Evolutionary conservation across 1,140 invertebrate species (phyloP).

Genomic region (Agrypnia vestita): DNA sequence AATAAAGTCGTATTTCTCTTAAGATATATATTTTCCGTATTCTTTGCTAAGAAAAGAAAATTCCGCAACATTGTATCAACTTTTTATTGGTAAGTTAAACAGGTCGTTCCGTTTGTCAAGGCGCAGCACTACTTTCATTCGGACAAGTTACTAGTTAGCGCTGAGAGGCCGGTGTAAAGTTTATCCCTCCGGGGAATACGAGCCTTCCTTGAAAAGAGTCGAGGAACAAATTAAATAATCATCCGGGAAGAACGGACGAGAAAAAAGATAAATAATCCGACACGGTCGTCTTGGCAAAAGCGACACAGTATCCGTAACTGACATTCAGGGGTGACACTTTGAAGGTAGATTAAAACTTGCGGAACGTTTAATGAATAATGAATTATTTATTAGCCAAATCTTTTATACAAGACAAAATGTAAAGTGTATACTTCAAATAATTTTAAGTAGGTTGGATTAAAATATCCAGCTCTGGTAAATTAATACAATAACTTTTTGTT

Average conservation of each 20-base stretch:
- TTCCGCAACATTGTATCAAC: too few relatives aligned
- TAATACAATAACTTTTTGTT: too few relatives aligned
- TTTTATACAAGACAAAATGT: too few relatives aligned
- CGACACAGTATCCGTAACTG: background rate
- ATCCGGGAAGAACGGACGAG: slow-evolving; percentile 41
- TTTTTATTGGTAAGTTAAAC: background rate
- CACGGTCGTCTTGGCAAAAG: background rate
- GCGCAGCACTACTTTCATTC: background rate
- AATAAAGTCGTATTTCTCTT: too few relatives aligned
- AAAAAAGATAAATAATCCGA: slow-evolving; percentile 23
- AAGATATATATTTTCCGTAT: too few relatives aligned
- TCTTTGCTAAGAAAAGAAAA: too few relatives aligned
- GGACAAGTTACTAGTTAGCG: slow-evolving; percentile 6
- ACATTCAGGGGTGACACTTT: background rate
- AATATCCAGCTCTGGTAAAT: too few relatives aligned
- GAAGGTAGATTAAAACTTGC: background rate
- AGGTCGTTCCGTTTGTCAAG: slow-evolving; percentile 6
- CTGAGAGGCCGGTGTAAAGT: slow-evolving; percentile 36
- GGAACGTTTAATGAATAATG: background rate
- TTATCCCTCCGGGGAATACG: slow-evolving; percentile 35
- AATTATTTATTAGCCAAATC: too few relatives aligned
- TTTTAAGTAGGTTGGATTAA: too few relatives aligned
- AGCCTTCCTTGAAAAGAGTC: slow-evolving; percentile 48
- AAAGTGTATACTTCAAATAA: too few relatives aligned
- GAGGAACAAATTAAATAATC: slow-evolving; percentile 58